phyloP scores from a whole-genome alignment of 2,888 invertebrate genomes.

The Hecatera dysodea region DNA sequence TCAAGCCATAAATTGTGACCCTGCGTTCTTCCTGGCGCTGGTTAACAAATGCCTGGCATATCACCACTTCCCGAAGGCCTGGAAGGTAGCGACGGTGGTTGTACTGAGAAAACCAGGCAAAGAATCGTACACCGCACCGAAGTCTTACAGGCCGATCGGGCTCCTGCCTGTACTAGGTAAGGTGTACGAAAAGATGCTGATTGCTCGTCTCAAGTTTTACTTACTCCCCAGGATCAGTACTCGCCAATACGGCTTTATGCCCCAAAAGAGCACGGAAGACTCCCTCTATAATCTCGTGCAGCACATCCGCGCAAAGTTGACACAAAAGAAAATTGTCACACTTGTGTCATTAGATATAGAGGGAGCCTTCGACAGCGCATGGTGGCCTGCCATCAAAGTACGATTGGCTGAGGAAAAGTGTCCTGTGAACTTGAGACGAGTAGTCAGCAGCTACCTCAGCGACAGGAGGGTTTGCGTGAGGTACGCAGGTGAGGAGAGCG shows the following conservation, averaged over 20 bases:
- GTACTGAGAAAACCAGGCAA: slow-evolving; percentile 1
- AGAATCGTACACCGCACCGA: background rate
- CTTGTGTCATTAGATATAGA: background rate
- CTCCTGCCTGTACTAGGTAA: slow-evolving; percentile 4
- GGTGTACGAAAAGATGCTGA: slow-evolving; percentile 14
- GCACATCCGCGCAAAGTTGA: background rate
- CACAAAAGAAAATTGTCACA: background rate
- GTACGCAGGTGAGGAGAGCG: no score
- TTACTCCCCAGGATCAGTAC: background rate
- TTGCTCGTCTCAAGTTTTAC: background rate
- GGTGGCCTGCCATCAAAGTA: background rate
- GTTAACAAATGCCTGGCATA: background rate
- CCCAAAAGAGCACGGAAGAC: background rate
- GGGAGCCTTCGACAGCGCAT: slow-evolving; percentile 5
- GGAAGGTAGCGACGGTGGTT: slow-evolving; percentile 7
- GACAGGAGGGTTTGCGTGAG: background rate
- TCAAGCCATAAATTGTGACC: background rate
- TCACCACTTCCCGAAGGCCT: slow-evolving; percentile 1
- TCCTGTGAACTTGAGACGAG: no score
- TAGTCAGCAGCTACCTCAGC: no score
- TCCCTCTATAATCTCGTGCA: background rate
- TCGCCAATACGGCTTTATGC: background rate
- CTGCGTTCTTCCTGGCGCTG: background rate
- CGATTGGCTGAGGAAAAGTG: no score
- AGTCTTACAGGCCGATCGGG: slow-evolving; percentile 7